A percentile compares a stretch with the other conserved stretches of the same genome.
phyloP scores from a whole-genome alignment of 1,140 invertebrate genomes.

The Drosophila ogumai region DNA sequence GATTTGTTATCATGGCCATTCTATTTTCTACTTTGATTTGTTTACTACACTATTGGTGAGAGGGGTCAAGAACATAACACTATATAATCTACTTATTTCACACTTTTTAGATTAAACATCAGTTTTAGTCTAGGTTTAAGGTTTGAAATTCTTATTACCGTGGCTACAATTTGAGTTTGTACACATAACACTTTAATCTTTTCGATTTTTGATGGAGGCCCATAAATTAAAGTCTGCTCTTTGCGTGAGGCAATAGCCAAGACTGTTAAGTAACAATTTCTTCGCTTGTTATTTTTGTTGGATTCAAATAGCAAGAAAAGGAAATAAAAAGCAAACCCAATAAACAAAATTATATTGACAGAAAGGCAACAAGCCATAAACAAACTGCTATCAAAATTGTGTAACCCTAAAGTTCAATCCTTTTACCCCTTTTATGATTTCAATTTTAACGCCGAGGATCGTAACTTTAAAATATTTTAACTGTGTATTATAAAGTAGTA shows the following conservation, averaged over 20 bases:
- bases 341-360: conserved; percentile 28
- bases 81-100: conserved; percentile 7
- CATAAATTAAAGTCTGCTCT: conserved; percentile 15
- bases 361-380: conserved; percentile 19
- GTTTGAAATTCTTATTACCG: background rate
- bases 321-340: conserved; percentile 38
- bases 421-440: background rate
- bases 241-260: background rate
- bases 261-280: conserved; percentile 41
- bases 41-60: background rate
- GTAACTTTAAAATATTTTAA: background rate
- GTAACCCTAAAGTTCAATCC: background rate
- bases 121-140: background rate
- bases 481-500: background rate
- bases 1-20: conserved; percentile 10
- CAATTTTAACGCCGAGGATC: background rate
- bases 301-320: conserved; percentile 50
- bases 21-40: conserved; percentile 7
- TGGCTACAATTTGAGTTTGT: background rate
- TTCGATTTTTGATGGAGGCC: background rate
- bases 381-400: conserved; percentile 4
- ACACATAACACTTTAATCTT: conserved; percentile 3
- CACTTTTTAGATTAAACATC: background rate
- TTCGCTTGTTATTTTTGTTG: conserved; percentile 29
- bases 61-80: conserved; percentile 8